Evolutionary conservation across 2,113 vertebrate genomes (phyloP).

Genomic region (Accipiter cooperii): DNA sequence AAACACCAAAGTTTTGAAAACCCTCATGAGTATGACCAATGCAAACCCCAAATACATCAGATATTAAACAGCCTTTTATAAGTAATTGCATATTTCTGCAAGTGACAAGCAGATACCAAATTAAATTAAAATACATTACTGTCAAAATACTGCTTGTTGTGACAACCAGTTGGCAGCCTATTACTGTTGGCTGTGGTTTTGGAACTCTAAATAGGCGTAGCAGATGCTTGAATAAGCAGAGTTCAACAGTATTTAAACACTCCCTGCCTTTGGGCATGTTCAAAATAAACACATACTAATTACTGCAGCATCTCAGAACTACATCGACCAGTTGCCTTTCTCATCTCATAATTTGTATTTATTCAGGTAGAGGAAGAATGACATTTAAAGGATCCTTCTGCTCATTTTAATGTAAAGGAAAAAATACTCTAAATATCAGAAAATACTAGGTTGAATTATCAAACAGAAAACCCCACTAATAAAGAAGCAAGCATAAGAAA

Average conservation of each 20-base stretch:
- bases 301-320: neutral
- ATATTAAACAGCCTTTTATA: neutral
- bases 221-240: neutral
- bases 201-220: neutral
- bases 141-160: neutral
- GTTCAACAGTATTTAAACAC: neutral
- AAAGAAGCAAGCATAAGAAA: neutral
- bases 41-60: neutral
- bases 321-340: neutral
- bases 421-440: neutral
- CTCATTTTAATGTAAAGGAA: neutral
- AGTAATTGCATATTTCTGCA: neutral
- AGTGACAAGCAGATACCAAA: neutral
- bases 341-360: neutral
- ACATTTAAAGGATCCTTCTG: neutral
- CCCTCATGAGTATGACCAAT: neutral
- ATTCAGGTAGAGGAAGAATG: neutral
- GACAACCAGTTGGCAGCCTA: neutral
- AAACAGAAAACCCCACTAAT: neutral
- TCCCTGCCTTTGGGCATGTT: neutral
- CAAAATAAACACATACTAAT: neutral
- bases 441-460: neutral
- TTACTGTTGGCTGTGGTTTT: neutral
- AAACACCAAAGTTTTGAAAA: neutral
- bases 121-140: neutral